phyloP scores from a whole-genome alignment of 2,888 invertebrate genomes.

The Troides helena region DNA sequence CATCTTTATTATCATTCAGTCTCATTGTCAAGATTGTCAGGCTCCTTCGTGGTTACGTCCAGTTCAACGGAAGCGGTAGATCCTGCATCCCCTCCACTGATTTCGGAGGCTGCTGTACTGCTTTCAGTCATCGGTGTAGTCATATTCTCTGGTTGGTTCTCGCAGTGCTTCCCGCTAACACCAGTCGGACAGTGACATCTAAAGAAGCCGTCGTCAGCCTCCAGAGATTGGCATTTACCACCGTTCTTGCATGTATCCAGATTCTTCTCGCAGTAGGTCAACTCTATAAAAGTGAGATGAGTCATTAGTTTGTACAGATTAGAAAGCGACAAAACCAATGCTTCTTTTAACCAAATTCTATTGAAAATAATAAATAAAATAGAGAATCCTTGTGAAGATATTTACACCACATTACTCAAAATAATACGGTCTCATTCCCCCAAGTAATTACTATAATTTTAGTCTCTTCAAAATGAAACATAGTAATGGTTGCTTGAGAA shows the following conservation, averaged over 20 bases:
- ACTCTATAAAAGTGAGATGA: conserved; percentile 72
- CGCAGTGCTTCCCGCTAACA: conserved; percentile 87
- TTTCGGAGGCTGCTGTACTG: conserved; percentile 35
- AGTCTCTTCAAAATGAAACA: no score
- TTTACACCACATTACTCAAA: no score
- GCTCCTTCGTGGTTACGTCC: conserved; percentile 37
- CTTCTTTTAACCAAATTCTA: no score
- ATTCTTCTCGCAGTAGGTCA: conserved; percentile 91
- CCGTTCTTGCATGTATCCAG: conserved; percentile 87
- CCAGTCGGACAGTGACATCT: conserved; percentile 88
- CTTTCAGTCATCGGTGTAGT: conserved; percentile 42
- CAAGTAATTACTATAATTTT: no score
- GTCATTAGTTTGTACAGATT: neutral
- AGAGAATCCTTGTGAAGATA: no score
- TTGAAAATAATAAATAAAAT: no score
- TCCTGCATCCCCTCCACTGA: conserved; percentile 27
- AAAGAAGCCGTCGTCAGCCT: conserved; percentile 87
- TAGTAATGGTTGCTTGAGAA: no score
- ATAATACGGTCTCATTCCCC: no score
- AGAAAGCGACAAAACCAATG: no score
- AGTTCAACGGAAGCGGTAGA: conserved; percentile 31
- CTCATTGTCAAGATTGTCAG: conserved; percentile 57
- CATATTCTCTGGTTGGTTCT: conserved; percentile 72
- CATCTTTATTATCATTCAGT: conserved; percentile 45
- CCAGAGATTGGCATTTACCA: conserved; percentile 89